Evolutionary conservation across 2,888 invertebrate genomes (phyloP), one percentile per base, ranked within the genome.

Genomic region (Chrysomela aeneicollis): DNA sequence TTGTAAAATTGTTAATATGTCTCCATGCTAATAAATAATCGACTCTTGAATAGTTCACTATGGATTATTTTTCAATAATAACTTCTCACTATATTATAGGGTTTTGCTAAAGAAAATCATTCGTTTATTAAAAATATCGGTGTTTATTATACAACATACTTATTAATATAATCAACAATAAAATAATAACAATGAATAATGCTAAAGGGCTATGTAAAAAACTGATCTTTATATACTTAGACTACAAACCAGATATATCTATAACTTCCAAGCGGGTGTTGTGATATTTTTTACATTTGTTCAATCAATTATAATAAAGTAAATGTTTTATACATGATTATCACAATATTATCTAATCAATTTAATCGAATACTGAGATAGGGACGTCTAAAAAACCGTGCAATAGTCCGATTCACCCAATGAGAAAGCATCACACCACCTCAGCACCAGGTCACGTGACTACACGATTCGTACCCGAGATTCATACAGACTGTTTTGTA

Each of bases 111-210:
- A 42, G 54, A 59, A 64, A 72, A 68, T 67, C 63, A 57, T 72
- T 73, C 73, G 73, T 74, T 61, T 78, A 79, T 81, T 82, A 81
- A 81, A 81, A 82, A 81, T 81, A 81, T 74, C 79, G 81, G 80
- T 81, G 79, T 81, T 78, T 81, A 82, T 82, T 76, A 79, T 82
- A 82, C 81, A 82, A 81, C 77, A 80, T 78, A 76, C 79, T 79
- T 80, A 78, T 79, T 77, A 81, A 80, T 76, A 82, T 81, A 82
- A 81, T 82, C 81, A 83, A 82, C 82, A 83, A 82, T 80, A 81
- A 81, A 82, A 78, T 81, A 79, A 81, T 81, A 82, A 83, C 82
- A 57, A 46, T 57, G 42, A 82, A 80, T 79, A 79, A 77, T 80
- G 79, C 79, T 52, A 55, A 26, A 50, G 57, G 67, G 69, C 71